These are phyloP conservation scores for Pseudomyrmex pallidus DNA, from an alignment of 1,140 invertebrate genomes.

Conservation along the genomic window DNA sequence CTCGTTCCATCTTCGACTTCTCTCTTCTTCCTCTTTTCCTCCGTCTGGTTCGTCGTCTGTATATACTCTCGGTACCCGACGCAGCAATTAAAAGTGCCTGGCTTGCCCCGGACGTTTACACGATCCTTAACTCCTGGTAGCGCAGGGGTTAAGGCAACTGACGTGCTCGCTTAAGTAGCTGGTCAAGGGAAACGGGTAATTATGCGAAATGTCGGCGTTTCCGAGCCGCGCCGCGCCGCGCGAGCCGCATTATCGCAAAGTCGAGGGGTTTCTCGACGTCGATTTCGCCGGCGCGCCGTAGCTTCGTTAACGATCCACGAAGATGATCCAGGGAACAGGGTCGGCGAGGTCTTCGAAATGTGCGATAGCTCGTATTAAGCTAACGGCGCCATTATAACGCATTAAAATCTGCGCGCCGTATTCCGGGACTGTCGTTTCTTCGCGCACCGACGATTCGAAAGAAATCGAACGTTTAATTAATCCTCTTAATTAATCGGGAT, in stretches of 20 bases:
- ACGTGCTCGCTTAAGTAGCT: slow-evolving; percentile 72
- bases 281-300: slow-evolving; percentile 41
- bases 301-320: slow-evolving; percentile 63
- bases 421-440: slow-evolving; percentile 39
- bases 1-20: slow-evolving; percentile 44
- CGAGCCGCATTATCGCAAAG: slow-evolving; percentile 51
- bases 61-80: slow-evolving; percentile 54
- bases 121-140: slow-evolving; percentile 75
- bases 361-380: slow-evolving; percentile 68
- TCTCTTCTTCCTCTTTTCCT: slow-evolving; percentile 1
- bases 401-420: slow-evolving; percentile 58
- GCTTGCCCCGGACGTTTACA: slow-evolving; percentile 73
- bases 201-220: slow-evolving; percentile 71
- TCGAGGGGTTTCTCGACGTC: slow-evolving; percentile 48
- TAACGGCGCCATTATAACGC: slow-evolving; percentile 63
- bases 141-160: slow-evolving; percentile 71
- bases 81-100: slow-evolving; percentile 72
- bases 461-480: slow-evolving; percentile 34
- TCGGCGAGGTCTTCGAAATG: slow-evolving; percentile 24
- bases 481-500: not conserved
- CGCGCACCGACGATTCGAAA: not conserved
- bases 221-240: slow-evolving; percentile 22
- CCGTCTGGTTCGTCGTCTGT: slow-evolving; percentile 16
- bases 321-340: slow-evolving; percentile 11
- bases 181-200: slow-evolving; percentile 75